Evolutionary conservation across 2,113 vertebrate genomes (phyloP), one percentile per base, ranked within the genome.

Genomic region (Coreoperca whiteheadi): DNA sequence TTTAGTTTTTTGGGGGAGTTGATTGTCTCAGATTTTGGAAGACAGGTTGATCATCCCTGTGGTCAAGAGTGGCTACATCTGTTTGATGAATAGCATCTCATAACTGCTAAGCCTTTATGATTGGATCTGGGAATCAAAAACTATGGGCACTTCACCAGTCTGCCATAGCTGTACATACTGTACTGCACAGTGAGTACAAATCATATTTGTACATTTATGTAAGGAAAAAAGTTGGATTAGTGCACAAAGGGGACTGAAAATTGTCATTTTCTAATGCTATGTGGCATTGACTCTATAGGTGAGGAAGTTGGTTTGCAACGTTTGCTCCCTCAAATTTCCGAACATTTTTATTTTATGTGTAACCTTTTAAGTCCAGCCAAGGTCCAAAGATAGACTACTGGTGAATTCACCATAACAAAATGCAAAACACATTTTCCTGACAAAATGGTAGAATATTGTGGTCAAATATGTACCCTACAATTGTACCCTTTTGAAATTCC

Each of bases 11-110:
- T 66, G 20, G 64, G 39, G 7, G 65, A 53, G 67, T 51, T 89
- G 79, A 91, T 90, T 89, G 73, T 92, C 83, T 84, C 77, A 76
- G 82, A 86, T 89, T 85, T 82, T 75, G 57, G 56, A 73, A 54
- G n/a, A 48, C 56, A 74, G 53, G 79, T 72, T 82, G 82, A 88
- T 92, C 82, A 81, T 84, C 63, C 53, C 77, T 46, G 61, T 64
- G 32, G 69, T 82, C 54, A 25, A 88, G 89, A 92, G 84, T 84
- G 88, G 84, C 70, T 80, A 87, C 93, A 94, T 95, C 92, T 94
- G 93, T 90, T 86, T 79, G 84, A 87, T 91, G 87, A 92, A 89
- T 43, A 84, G 68, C 64, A 79, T 87, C 90, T 81, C 81, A 68
- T 88, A 83, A 91, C 84, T 57, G 70, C 74, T 92, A 89, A 94